Evolutionary conservation across 2,113 vertebrate species (phyloP), one percentile per base, ranked within the genome.

Genomic region (Etheostoma cragini): DNA sequence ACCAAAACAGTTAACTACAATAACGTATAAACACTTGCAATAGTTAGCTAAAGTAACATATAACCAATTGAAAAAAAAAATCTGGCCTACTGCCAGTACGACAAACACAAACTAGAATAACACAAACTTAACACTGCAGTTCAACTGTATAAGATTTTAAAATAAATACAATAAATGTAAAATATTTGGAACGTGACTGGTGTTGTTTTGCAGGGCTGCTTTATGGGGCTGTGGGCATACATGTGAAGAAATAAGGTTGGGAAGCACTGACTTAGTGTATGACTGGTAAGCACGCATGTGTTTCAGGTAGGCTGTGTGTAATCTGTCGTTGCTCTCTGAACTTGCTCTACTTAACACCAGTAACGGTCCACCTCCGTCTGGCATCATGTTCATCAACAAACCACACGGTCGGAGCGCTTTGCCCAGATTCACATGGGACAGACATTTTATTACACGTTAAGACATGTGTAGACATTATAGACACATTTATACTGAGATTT

Each of bases 341-440:
- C 16, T 1, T 19, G 35, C 38, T 50, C 38, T 38, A 45, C 58
- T 80, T 61, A 53, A 35, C 72, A 49, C 13, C 35, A 60, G 67
- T 53, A 7, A 33, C 4, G 54, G 21, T 17, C 53, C 26, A 19
- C n/a, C n/a, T 17, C 15, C 11, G 65, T 6, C 53, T 80, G 80
- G 80, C 78, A 60, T 66, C 61, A 46, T 50, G 49, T 53, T 65
- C 35, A 75, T 12, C 30, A 50, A 15, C 26, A 38, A 12, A 30
- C 21, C 67, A 76, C 66, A 78, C 76, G 3, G 84, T 67, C 82
- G 82, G 77, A 83, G 69, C 85, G 38, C 38, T 66, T 21, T 42
- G 76, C 42, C 61, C 38, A 50, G 12, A 1, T 61, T 74, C 66
- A 72, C 11, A 62, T 11, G 58, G 22, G 11, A 16, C 67, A 87